Evolutionary conservation across 2,113 vertebrate genomes (phyloP), one percentile per base, ranked within the genome.

Genomic region (Marmota monax): DNA sequence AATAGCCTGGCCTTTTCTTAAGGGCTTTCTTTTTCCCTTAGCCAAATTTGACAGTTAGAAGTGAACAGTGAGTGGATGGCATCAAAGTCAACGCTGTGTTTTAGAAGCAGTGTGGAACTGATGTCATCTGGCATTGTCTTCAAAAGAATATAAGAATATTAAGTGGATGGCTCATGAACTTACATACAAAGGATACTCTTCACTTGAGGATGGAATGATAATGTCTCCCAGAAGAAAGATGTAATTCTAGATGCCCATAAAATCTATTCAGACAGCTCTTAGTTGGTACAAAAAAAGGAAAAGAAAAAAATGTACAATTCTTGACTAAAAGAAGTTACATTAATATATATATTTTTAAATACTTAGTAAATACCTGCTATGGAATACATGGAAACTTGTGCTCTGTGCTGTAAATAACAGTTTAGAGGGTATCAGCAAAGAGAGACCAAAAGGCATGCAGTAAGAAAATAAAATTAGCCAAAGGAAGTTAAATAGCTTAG

Each of bases 91-190:
- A 92, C 0, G 6, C 90, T 37, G 67, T 94, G 96, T 97, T 97
- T 97, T 95, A 97, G 97, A 96, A 97, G 97, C 93, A 79, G 42
- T 17, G 89, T 88, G 94, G 93, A 93, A 70, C 78, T 93, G 87
- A 96, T 97, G 97, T 95, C 96, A 96, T 84, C 72, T 11, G 3
- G 95, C 93, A 96, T 97, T 98, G 95, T 98, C 97, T 98, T 96
- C 95, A 90, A 92, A 97, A 97, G 97, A 95, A 97, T 97, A 25
- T 84, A 48, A 90, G 98, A 96, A 98, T 98, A 98, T 97, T 98
- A 98, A 97, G 97, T 96, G 97, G 94, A 93, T 93, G 94, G 88
- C 90, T 97, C 87, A 61, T 90, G 93, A 97, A 96, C 95, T 94
- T 92, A 69, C 82, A 95, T 25, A 97, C 95, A 98, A 97, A 98